phyloP scores from a whole-genome alignment of 2,888 invertebrate genomes.

The Leptura quadrifasciata region DNA sequence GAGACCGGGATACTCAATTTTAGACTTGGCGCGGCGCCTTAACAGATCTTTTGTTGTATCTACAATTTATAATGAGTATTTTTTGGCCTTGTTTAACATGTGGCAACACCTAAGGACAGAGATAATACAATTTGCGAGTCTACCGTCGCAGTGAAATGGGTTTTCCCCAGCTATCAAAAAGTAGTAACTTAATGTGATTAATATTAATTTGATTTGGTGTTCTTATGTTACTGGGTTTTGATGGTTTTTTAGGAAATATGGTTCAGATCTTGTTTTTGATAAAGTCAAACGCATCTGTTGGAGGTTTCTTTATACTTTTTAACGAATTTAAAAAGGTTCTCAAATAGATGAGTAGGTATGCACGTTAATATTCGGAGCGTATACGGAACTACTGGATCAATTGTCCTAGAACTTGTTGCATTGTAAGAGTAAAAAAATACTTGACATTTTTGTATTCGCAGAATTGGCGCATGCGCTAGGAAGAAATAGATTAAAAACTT shows the following conservation, averaged over 20 bases:
- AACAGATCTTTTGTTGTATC: neutral
- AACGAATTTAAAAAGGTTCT: too few relatives aligned
- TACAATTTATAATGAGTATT: neutral
- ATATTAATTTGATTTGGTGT: neutral
- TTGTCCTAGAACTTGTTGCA: too few relatives aligned
- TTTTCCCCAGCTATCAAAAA: neutral
- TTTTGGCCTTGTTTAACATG: neutral
- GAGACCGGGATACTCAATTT: neutral
- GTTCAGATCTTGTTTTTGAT: neutral
- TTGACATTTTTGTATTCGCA: too few relatives aligned
- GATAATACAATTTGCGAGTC: neutral
- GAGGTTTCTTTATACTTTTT: too few relatives aligned
- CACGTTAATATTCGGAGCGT: too few relatives aligned
- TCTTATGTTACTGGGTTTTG: neutral
- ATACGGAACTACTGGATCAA: too few relatives aligned
- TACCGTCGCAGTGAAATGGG: neutral
- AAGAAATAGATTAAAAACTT: too few relatives aligned
- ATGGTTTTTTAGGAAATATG: neutral
- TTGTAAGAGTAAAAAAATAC: too few relatives aligned
- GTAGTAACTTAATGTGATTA: neutral
- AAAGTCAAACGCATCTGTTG: too few relatives aligned
- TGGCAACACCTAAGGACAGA: neutral
- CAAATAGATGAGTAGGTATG: too few relatives aligned
- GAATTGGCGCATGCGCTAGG: too few relatives aligned
- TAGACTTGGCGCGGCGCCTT: constrained; percentile 2